Evolutionary conservation across 2,888 invertebrate genomes (phyloP).

Genomic region (Amphipoea lucens): DNA sequence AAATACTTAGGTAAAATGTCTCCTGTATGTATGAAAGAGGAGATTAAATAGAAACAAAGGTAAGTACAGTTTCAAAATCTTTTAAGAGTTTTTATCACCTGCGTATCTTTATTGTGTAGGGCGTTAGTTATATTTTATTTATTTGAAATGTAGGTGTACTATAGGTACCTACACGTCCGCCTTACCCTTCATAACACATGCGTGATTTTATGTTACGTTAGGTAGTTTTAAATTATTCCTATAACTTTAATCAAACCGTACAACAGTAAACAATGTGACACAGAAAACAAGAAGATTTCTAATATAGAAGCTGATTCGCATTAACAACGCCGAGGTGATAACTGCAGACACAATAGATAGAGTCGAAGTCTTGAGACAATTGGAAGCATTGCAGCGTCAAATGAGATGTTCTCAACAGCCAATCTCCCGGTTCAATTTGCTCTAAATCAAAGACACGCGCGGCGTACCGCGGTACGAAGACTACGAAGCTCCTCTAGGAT

Average conservation of each 20-base stretch:
- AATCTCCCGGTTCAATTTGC: constrained; percentile 88
- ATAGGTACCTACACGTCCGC: neutral
- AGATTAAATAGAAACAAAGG: neutral
- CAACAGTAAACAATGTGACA: constrained; percentile 57
- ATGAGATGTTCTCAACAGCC: constrained; percentile 86
- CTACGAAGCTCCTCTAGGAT: constrained; percentile 63
- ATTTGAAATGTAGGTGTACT: neutral
- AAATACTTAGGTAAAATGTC: neutral
- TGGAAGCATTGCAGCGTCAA: constrained; percentile 87
- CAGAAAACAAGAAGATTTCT: constrained; percentile 68
- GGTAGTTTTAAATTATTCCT: neutral
- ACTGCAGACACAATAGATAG: constrained; percentile 78
- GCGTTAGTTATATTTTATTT: neutral
- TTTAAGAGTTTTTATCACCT: neutral
- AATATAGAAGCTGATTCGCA: constrained; percentile 66
- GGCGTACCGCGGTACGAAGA: constrained; percentile 45
- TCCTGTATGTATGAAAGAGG: neutral
- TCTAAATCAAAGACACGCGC: constrained; percentile 84
- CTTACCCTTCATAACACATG: neutral
- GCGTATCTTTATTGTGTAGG: too few relatives aligned
- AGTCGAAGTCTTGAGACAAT: constrained; percentile 81
- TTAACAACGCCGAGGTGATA: constrained; percentile 76
- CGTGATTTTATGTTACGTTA: neutral
- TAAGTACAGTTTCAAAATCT: neutral
- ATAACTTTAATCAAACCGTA: constrained; percentile 13